phyloP scores from a whole-genome alignment of 2,888 invertebrate genomes.

The Spilosoma lubricipeda region DNA sequence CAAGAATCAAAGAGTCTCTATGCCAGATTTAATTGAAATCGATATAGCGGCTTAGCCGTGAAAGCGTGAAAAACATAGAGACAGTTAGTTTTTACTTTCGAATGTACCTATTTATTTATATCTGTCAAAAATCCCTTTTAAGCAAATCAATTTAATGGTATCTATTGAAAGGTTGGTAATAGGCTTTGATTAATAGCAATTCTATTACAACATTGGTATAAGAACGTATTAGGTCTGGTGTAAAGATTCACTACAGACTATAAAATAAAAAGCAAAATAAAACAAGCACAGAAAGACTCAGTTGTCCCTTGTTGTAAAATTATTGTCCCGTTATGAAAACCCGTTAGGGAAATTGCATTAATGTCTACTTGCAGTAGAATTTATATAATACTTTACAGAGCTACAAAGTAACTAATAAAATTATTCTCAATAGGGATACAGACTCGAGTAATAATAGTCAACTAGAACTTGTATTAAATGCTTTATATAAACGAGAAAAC shows the following conservation, averaged over 20 bases:
- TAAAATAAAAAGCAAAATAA: background rate
- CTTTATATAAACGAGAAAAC: background rate
- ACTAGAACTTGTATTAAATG: background rate
- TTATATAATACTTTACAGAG: background rate
- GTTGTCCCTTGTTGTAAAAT: slow-evolving; percentile 20
- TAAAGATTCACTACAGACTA: background rate
- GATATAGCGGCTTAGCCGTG: too few relatives aligned
- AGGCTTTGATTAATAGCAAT: background rate
- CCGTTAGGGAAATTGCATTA: slow-evolving; percentile 25
- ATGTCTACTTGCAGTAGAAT: slow-evolving; percentile 1
- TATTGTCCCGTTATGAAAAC: slow-evolving; percentile 17
- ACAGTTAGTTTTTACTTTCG: too few relatives aligned
- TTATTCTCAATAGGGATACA: background rate
- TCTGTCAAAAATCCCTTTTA: too few relatives aligned
- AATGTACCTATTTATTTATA: too few relatives aligned
- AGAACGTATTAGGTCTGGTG: background rate
- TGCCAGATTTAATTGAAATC: too few relatives aligned
- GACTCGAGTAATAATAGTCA: background rate
- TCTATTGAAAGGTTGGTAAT: too few relatives aligned
- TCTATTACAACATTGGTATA: background rate
- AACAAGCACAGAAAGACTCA: background rate
- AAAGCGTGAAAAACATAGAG: too few relatives aligned
- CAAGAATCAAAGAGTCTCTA: too few relatives aligned
- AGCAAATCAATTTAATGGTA: too few relatives aligned
- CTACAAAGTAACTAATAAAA: background rate